phyloP scores from a whole-genome alignment of 2,113 vertebrate species.

The Lampris incognitus region DNA sequence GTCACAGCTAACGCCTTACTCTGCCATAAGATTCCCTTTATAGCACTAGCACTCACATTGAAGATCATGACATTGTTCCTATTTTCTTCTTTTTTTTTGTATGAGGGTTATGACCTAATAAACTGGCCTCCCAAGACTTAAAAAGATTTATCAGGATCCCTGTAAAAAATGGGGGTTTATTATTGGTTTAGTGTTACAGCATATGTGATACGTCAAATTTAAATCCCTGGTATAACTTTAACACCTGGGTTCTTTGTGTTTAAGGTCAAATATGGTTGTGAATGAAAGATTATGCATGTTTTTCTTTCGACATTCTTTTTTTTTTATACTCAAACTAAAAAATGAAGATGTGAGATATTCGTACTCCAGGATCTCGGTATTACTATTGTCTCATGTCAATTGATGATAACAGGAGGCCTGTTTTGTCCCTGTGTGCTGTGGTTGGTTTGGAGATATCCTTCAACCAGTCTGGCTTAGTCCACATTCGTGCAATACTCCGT shows the following conservation, averaged over 20 bases:
- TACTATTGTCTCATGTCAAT: neutral
- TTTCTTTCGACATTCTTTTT: neutral
- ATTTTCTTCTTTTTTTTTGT: constrained; percentile 22
- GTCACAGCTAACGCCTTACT: too few relatives aligned
- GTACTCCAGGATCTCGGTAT: neutral
- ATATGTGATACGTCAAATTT: constrained; percentile 42
- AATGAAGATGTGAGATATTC: neutral
- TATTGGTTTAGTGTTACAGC: constrained; percentile 47
- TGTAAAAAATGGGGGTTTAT: constrained; percentile 32
- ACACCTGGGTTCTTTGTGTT: constrained; percentile 10
- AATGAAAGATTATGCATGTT: neutral
- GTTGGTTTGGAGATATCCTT: too few relatives aligned
- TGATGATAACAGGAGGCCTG: neutral
- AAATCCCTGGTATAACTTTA: constrained; percentile 55
- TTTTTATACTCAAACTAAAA: constrained; percentile 18
- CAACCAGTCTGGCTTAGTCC: too few relatives aligned
- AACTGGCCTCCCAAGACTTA: constrained; percentile 36
- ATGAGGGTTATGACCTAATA: constrained; percentile 60
- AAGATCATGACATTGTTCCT: constrained; percentile 21
- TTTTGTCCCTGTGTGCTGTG: neutral
- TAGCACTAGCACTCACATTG: neutral
- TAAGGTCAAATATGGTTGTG: constrained; percentile 32
- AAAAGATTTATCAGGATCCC: constrained; percentile 37
- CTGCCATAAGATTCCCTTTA: neutral
- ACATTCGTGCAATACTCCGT: too few relatives aligned